These are phyloP conservation scores for Sinocyclocheilus grahami DNA, from an alignment of 2,113 vertebrate genomes.

Conservation along the genomic window DNA sequence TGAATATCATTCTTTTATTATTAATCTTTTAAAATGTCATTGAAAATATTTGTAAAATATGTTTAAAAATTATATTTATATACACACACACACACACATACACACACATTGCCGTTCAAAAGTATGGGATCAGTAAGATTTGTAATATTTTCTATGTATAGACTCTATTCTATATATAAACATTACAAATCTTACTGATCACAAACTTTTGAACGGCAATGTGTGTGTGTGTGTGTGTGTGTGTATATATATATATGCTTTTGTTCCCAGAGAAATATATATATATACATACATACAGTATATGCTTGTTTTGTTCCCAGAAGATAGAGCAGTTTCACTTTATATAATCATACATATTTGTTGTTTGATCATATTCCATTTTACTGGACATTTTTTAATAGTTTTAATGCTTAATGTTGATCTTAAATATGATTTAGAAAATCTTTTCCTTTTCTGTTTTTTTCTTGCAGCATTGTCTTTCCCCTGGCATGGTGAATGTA, in stretches of 20 bases:
- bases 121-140: too few species aligned
- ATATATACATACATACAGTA: not conserved
- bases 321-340: not conserved
- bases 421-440: not conserved
- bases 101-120: too few species aligned
- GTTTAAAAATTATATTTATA: not conserved
- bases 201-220: too few species aligned
- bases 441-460: not conserved
- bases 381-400: not conserved
- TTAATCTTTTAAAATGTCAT: too few species aligned
- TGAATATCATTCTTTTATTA: too few species aligned
- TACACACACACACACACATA: too few species aligned
- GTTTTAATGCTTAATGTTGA: not conserved
- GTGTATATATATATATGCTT: too few species aligned
- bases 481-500: constrained; percentile 18
- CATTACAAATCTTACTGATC: too few species aligned
- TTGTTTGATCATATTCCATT: not conserved
- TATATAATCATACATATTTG: not conserved
- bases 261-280: not conserved
- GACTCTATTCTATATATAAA: too few species aligned
- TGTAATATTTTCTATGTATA: too few species aligned
- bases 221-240: too few species aligned
- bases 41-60: too few species aligned
- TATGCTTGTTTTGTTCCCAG: not conserved
- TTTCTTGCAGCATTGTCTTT: not conserved